phyloP scores from a whole-genome alignment of 2,113 vertebrate species.

The Merops nubicus region DNA sequence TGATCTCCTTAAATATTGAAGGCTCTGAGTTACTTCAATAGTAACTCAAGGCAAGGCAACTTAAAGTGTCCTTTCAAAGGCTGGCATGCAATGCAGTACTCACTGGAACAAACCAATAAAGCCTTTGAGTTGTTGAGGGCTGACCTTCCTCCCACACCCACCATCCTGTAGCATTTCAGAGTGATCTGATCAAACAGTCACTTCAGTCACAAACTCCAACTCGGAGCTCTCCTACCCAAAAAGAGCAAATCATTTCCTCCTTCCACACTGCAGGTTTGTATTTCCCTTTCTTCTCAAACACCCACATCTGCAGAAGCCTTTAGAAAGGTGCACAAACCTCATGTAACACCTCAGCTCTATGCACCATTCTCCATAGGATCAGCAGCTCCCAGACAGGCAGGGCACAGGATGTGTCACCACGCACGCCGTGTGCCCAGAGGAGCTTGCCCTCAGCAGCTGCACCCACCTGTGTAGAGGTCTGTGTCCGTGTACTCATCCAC shows the following conservation, averaged over 20 bases:
- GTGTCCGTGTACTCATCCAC: constrained; percentile 94
- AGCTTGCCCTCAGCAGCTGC: neutral
- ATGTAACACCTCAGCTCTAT: fast-evolving
- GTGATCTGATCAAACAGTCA: neutral
- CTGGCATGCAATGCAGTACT: neutral
- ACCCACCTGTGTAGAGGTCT: constrained; percentile 93
- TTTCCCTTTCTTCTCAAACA: neutral
- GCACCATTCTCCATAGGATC: neutral
- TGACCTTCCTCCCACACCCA: neutral
- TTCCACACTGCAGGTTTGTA: fast-evolving
- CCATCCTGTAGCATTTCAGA: neutral
- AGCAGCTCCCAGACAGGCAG: neutral
- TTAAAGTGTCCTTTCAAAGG: neutral
- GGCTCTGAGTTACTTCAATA: neutral
- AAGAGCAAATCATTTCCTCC: neutral
- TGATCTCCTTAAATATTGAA: neutral
- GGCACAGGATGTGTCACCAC: fast-evolving
- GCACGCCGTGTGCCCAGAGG: no score
- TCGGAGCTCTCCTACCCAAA: neutral
- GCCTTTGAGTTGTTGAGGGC: neutral
- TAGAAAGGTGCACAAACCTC: neutral
- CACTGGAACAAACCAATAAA: neutral
- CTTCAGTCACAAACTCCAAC: neutral
- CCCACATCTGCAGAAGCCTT: neutral
- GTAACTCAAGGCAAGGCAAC: neutral